These are phyloP conservation scores for Lucinisca nassula DNA, from an alignment of 2,888 invertebrate genomes.

Conservation along the genomic window DNA sequence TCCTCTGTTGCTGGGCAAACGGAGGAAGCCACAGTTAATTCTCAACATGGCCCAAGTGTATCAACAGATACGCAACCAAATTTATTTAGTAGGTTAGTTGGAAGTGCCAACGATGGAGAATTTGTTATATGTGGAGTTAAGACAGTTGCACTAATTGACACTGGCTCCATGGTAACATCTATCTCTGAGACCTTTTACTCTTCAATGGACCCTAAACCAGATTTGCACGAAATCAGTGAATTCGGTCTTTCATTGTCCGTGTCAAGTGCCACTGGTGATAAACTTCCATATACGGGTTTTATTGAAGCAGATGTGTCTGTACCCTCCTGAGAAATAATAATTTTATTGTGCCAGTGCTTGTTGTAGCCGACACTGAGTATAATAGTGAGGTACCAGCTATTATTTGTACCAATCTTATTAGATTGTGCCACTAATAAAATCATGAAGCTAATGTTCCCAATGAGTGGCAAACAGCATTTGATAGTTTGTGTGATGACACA, in stretches of 20 bases:
- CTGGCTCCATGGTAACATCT: constrained; percentile 16
- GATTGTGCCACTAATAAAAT: background rate
- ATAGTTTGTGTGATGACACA: background rate
- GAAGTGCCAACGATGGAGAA: background rate
- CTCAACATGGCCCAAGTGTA: background rate
- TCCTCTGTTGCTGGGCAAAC: constrained; percentile 20
- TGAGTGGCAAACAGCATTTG: constrained; percentile 6
- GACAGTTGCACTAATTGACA: background rate
- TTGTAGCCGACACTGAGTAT: constrained; percentile 20
- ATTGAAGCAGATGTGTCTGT: background rate
- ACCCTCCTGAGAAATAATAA: background rate
- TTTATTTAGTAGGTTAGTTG: background rate
- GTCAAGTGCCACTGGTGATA: background rate
- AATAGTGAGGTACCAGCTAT: constrained; percentile 2
- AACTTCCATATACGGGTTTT: background rate
- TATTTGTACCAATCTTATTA: constrained; percentile 30
- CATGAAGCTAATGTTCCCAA: background rate
- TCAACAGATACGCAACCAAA: background rate
- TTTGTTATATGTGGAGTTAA: background rate
- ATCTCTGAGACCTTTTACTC: constrained; percentile 16
- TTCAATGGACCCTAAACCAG: background rate
- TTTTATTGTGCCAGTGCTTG: background rate
- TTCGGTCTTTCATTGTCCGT: background rate
- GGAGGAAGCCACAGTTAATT: background rate
- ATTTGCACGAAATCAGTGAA: background rate